phyloP scores from a whole-genome alignment of 1,140 invertebrate species.

The Arctopsyche grandis region DNA sequence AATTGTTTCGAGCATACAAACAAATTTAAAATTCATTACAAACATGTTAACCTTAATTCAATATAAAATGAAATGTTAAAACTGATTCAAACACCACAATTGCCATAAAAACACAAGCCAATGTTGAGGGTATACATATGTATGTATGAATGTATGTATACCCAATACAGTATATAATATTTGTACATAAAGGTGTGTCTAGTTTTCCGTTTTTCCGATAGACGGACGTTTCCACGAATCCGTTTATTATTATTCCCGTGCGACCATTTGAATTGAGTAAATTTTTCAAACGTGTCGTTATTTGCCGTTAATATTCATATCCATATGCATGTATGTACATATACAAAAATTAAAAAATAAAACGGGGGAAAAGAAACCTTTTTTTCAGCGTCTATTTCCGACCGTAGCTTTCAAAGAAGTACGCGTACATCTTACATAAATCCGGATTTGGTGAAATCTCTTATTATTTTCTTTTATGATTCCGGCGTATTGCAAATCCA shows the following conservation, averaged over 20 bases:
- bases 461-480: not conserved
- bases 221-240: conserved; percentile 8
- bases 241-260: not conserved
- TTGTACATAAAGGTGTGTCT: not conserved
- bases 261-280: not conserved
- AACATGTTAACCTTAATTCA: too few species aligned
- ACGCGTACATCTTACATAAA: not conserved
- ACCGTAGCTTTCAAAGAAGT: not conserved
- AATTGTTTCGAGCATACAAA: too few species aligned
- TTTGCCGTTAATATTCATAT: too few species aligned
- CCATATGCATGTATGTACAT: too few species aligned
- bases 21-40: too few species aligned
- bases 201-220: not conserved
- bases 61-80: too few species aligned
- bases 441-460: not conserved
- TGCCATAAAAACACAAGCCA: too few species aligned
- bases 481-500: not conserved
- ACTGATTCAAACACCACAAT: too few species aligned
- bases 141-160: too few species aligned
- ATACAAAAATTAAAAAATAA: not conserved
- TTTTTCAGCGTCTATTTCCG: not conserved
- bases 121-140: too few species aligned
- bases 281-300: conserved; percentile 19
- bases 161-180: too few species aligned
- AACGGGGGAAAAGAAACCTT: not conserved